A percentile compares a stretch with the other conserved stretches of the same genome.
These are phyloP conservation scores for Cephalotes varians DNA, from an alignment of 2,888 invertebrate species.

Conservation along the genomic window DNA sequence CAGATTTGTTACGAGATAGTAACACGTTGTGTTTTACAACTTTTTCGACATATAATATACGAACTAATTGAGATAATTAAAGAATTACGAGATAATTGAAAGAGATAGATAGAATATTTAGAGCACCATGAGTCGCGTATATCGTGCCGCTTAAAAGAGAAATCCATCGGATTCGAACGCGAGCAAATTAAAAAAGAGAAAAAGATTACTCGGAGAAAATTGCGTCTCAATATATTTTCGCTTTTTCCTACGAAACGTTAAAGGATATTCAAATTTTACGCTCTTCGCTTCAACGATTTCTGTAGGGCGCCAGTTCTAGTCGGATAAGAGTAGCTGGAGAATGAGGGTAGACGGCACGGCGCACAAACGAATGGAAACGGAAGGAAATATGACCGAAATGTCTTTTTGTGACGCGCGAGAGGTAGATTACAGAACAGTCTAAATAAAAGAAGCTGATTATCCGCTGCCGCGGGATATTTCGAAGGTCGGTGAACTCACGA, in stretches of 20 bases:
- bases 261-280: slow-evolving; percentile 44
- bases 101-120: background rate
- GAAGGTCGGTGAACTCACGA: slow-evolving; percentile 39
- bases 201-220: slow-evolving; percentile 16
- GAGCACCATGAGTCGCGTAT: background rate
- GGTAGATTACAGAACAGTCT: slow-evolving; percentile 25
- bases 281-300: slow-evolving; percentile 33
- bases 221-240: background rate
- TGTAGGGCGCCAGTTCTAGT: slow-evolving; percentile 5
- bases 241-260: slow-evolving; percentile 42
- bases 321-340: slow-evolving; percentile 14
- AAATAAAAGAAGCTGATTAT: slow-evolving; percentile 51
- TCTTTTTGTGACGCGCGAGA: slow-evolving; percentile 20
- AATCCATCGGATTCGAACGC: background rate
- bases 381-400: slow-evolving; percentile 28
- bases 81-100: background rate
- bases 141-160: background rate
- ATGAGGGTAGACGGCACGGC: slow-evolving; percentile 21
- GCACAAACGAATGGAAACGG: slow-evolving; percentile 44
- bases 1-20: slow-evolving; percentile 19
- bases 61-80: slow-evolving; percentile 2
- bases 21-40: background rate
- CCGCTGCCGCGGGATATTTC: slow-evolving; percentile 2
- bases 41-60: background rate
- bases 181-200: background rate